Evolutionary conservation across 2,113 vertebrate genomes (phyloP), one percentile per base, ranked within the genome.

Genomic region (Otocyon megalotis): DNA sequence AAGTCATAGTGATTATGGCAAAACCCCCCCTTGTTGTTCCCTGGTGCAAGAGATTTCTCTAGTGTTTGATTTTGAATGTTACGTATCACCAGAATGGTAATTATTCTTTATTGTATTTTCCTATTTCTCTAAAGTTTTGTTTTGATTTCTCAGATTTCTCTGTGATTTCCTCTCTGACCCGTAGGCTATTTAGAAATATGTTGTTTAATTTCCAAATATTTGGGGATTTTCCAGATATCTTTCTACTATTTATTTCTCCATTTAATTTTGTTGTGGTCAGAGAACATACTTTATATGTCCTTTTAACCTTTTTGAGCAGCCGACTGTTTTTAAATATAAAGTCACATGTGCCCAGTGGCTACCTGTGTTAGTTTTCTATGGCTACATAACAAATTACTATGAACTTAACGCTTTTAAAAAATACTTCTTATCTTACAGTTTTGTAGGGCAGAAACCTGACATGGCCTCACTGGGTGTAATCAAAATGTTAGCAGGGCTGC

Each of bases 81-180:
- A 8, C 2, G 0, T 83, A 0, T 56, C 26, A 30, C 32, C 53
- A 32, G 22, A 12, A 3, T 72, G 53, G 60, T 85, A 81, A 37
- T 63, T 56, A 50, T 58, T 67, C 71, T 87, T 56, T 82, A n/a
- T 87, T 22, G 32, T 26, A 0, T 48, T 91, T 94, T 80, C n/a
- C 35, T 79, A 67, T 11, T 83, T 67, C 53, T 8, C 37, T 60
- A 43, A 87, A 80, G 22, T 84, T 74, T 79, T 80, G 63, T 80
- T 96, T 84, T 54, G 85, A 83, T 74, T 88, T 96, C 88, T 84
- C 50, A 54, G 5, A 63, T 95, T 92, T 77, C 58, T 50, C 20
- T 69, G 30, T 54, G 91, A 67, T 54, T 77, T 90, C 72, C 30
- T 93, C 15, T 72, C 67, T 95, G 71, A 77, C 48, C 48, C 9